A percentile compares a stretch with the other conserved stretches of the same genome.
phyloP scores from a whole-genome alignment of 2,888 invertebrate genomes.

The Rotaria socialis region DNA sequence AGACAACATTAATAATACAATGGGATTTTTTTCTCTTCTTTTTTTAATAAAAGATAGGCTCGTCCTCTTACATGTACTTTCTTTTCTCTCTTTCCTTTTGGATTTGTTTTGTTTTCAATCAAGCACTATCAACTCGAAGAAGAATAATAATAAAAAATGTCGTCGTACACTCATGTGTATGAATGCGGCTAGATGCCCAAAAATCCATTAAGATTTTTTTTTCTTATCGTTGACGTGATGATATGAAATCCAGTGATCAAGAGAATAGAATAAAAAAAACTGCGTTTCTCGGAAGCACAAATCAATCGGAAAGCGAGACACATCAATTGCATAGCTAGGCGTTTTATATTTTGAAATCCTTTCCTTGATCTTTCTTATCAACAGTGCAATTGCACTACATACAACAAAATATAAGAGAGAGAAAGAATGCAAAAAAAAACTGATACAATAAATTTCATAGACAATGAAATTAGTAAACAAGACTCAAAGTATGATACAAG shows the following conservation, averaged over 20 bases:
- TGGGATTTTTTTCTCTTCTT: not conserved
- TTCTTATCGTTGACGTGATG: not conserved
- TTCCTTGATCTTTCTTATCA: not conserved
- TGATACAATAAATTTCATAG: not conserved
- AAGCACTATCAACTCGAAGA: not conserved
- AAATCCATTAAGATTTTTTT: constrained; percentile 2
- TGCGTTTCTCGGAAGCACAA: not conserved
- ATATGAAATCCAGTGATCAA: not conserved
- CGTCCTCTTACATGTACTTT: constrained; percentile 1
- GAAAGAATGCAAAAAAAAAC: not conserved
- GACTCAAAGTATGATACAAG: not conserved
- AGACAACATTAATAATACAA: not conserved
- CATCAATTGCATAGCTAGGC: not conserved
- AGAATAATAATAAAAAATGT: not conserved
- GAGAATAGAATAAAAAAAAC: not conserved
- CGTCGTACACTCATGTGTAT: constrained; percentile 1
- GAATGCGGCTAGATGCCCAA: not conserved
- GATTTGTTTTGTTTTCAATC: not conserved
- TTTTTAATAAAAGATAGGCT: not conserved
- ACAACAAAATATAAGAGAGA: too few relatives aligned
- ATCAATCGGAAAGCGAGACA: constrained; percentile 6
- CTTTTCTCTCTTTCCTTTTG: not conserved
- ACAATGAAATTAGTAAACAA: not conserved
- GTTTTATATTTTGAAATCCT: not conserved
- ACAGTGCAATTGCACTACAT: not conserved